These are phyloP conservation scores for Alouatta palliata DNA, from an alignment of 2,113 vertebrate species.

Conservation along the genomic window DNA sequence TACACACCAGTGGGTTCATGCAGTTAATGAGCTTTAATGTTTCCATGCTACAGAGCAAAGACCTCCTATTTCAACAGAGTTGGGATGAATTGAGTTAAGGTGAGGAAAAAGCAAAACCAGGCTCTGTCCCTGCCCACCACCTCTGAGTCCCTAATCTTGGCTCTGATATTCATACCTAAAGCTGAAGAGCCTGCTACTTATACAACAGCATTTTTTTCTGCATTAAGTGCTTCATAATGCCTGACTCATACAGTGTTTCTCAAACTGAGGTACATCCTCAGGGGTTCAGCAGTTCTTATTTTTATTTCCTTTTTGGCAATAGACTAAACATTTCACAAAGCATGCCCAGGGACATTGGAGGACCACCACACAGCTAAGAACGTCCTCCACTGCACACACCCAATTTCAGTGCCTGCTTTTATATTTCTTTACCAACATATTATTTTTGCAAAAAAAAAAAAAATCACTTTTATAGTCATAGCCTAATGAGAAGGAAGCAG, in stretches of 20 bases:
- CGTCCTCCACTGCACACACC: no score
- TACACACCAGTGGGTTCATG: neutral
- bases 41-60: neutral
- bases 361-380: no score
- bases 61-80: neutral
- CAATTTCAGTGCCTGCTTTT: neutral
- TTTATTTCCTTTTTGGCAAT: neutral
- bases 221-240: no score
- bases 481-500: neutral
- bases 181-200: neutral
- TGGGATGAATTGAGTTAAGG: neutral
- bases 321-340: neutral
- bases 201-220: accelerated
- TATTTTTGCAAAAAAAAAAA: neutral
- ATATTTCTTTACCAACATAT: neutral
- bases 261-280: neutral
- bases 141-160: neutral
- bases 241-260: neutral
- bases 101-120: neutral
- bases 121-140: neutral
- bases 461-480: neutral
- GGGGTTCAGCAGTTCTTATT: neutral
- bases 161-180: neutral
- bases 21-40: neutral
- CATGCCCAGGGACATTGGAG: accelerated